A percentile compares a stretch with the other conserved stretches of the same genome.
Conservation (phyloP, 64 coral and sea anemone genomes). For the Actinia equina region DNA sequence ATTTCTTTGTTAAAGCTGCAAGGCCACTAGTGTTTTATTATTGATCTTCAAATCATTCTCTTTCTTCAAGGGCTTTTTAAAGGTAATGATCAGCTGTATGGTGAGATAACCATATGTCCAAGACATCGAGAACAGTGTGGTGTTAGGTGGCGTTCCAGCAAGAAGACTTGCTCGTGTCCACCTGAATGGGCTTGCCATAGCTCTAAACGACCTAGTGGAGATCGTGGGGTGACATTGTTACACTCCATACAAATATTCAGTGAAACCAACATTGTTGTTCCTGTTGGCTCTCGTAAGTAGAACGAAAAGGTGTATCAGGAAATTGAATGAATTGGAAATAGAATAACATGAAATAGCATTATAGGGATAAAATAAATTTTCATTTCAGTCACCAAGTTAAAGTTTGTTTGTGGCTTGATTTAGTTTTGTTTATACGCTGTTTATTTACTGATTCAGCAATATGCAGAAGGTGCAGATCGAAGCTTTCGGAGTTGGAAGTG, state of each 20-base stretch:
- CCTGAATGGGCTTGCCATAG: not conserved
- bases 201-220: slow-evolving; percentile 2
- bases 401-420: not conserved
- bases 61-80: too few relatives aligned
- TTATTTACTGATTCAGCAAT: not conserved
- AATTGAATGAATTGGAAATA: not conserved
- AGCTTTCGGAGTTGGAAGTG: not conserved
- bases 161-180: slow-evolving; percentile 16
- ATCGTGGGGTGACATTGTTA: slow-evolving; percentile 22
- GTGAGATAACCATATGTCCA: too few relatives aligned
- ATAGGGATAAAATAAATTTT: not conserved
- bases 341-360: not conserved
- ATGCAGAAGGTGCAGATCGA: slow-evolving; percentile 7
- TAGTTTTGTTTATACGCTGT: not conserved
- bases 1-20: too few relatives aligned
- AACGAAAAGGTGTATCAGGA: not conserved
- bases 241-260: slow-evolving; percentile 20
- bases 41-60: too few relatives aligned
- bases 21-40: too few relatives aligned
- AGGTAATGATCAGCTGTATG: too few relatives aligned
- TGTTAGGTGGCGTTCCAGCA: slow-evolving; percentile 27
- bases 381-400: not conserved
- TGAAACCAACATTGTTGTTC: slow-evolving; percentile 17
- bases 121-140: slow-evolving; percentile 22
- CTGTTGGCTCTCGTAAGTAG: slow-evolving; percentile 48